A percentile compares a stretch with the other conserved stretches of the same genome.
Conservation (phyloP, 1,140 invertebrate species). For the Caenorhabditis tropicalis region DNA sequence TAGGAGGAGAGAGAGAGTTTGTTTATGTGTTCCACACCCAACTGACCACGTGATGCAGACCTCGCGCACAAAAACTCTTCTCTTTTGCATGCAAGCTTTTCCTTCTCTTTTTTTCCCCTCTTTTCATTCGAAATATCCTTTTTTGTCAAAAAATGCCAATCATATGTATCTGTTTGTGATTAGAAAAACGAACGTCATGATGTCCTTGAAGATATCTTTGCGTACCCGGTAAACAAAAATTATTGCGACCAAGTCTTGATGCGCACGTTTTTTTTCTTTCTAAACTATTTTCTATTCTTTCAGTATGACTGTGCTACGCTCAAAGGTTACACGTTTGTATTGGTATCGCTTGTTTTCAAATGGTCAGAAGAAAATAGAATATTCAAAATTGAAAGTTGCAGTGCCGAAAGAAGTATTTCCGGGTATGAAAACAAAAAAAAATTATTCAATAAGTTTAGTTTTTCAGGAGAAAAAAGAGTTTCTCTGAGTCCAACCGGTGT, state of each 20-base stretch:
- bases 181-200: neutral
- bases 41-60: neutral
- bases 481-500: slow-evolving; percentile 35
- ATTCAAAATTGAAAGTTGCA: slow-evolving; percentile 29
- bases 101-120: neutral
- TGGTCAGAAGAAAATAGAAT: slow-evolving; percentile 18
- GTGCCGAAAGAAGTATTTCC: slow-evolving; percentile 26
- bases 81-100: slow-evolving; percentile 17
- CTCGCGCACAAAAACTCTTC: neutral
- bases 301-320: neutral
- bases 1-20: neutral
- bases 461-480: slow-evolving; percentile 52
- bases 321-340: neutral
- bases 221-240: neutral
- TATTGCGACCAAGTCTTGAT: neutral
- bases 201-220: slow-evolving; percentile 17
- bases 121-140: neutral
- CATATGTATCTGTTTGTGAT: neutral
- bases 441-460: neutral
- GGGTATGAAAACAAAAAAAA: neutral
- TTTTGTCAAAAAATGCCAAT: neutral
- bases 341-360: slow-evolving; percentile 2
- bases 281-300: neutral
- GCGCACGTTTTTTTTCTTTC: neutral
- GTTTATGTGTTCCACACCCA: neutral